Evolutionary conservation across 2,113 vertebrate genomes (phyloP).

Genomic region (Tenrec ecaudatus): DNA sequence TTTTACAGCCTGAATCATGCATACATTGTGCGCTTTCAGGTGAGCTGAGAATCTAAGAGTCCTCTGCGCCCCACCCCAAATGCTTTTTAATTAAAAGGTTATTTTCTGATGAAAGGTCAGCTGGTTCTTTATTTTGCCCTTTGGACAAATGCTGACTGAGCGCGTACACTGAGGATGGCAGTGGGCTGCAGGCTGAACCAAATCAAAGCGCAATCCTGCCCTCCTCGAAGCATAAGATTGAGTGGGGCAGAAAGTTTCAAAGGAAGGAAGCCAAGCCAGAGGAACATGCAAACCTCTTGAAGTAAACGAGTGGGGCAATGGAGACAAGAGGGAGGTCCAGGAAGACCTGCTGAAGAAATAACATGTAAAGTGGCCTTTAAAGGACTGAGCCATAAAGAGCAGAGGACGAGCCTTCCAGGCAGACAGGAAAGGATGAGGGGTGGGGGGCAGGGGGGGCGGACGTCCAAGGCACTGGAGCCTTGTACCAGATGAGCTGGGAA

Average conservation of each 20-base stretch:
- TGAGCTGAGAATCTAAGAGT: neutral
- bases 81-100: neutral
- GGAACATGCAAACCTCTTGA: neutral
- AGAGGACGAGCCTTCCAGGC: neutral
- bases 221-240: neutral
- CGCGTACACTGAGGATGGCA: neutral
- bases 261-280: constrained; percentile 16
- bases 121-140: neutral
- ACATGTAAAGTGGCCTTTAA: neutral
- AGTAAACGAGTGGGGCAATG: neutral
- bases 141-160: constrained; percentile 2
- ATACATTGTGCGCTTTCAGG: neutral
- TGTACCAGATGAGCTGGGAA: neutral
- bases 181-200: neutral
- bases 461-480: neutral
- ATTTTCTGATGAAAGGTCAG: constrained; percentile 40
- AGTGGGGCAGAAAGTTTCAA: neutral
- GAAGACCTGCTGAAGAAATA: neutral
- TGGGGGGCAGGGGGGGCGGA: too few species aligned
- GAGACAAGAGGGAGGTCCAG: neutral
- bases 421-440: neutral
- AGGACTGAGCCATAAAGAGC: neutral
- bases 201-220: neutral
- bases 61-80: too few species aligned
- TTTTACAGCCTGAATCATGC: neutral